Evolutionary conservation across 2,113 vertebrate species (phyloP).

Genomic region (Elgaria multicarinata): DNA sequence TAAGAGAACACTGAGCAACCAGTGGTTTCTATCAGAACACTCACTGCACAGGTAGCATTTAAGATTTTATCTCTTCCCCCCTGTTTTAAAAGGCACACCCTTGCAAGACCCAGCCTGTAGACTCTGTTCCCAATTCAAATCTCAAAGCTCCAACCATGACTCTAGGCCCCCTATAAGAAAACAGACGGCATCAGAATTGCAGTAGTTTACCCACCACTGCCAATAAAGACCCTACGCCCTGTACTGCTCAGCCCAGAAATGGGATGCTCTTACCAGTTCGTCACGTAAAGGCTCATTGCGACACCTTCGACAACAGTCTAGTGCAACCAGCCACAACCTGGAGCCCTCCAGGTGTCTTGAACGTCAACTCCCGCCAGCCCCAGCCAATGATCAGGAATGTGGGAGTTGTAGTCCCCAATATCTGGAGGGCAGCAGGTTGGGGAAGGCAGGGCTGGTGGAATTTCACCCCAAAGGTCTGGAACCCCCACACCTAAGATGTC

Average conservation of each 20-base stretch:
- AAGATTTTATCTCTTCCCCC: slow-evolving; percentile 61
- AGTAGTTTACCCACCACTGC: slow-evolving; percentile 33
- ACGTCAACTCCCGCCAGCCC: too few species aligned
- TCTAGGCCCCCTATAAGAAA: slow-evolving; percentile 46
- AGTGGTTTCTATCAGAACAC: slow-evolving; percentile 33
- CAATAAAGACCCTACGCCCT: not conserved
- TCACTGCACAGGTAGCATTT: not conserved
- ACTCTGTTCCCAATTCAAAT: slow-evolving; percentile 46
- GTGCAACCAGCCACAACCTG: too few species aligned
- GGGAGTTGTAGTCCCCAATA: too few species aligned
- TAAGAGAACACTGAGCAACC: slow-evolving; percentile 21
- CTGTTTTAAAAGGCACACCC: slow-evolving; percentile 41
- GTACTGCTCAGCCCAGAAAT: not conserved
- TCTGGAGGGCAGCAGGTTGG: too few species aligned
- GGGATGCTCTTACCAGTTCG: not conserved
- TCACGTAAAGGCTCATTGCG: not conserved
- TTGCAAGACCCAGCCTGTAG: slow-evolving; percentile 59
- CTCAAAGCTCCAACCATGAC: slow-evolving; percentile 58
- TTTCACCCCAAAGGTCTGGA: not conserved
- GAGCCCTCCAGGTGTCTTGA: too few species aligned
- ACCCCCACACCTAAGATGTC: not conserved
- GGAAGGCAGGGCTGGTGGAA: too few species aligned
- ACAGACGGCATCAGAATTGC: not conserved
- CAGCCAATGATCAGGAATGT: too few species aligned
- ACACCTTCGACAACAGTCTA: not conserved